Conservation (phyloP, 2,797 vertebrate species). For the Bradypodion ventrale region DNA sequence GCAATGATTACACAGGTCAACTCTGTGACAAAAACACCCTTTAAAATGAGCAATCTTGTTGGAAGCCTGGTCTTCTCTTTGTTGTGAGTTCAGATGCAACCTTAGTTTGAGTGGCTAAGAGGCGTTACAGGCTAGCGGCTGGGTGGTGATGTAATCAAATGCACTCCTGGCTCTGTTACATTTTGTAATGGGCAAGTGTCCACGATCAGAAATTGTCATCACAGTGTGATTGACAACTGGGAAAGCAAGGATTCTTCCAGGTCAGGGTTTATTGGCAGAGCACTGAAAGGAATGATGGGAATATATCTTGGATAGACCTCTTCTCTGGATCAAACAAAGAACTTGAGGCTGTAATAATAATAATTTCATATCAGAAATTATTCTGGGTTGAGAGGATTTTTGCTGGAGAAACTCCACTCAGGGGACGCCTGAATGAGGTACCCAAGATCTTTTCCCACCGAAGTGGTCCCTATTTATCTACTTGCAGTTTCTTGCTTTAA, state of each 20-base stretch:
- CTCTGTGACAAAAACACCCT: neutral
- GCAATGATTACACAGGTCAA: slow-evolving; percentile 19
- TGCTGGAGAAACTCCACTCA: too few relatives aligned
- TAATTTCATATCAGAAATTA: too few relatives aligned
- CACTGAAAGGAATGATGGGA: accelerated
- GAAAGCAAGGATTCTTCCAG: neutral
- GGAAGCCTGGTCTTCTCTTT: neutral
- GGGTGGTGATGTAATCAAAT: neutral
- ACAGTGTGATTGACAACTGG: slow-evolving; percentile 7
- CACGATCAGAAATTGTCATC: neutral
- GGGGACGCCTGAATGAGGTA: too few relatives aligned
- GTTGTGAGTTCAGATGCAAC: slow-evolving; percentile 3
- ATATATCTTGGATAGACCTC: neutral
- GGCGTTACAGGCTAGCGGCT: slow-evolving; percentile 19
- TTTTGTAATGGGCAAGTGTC: neutral
- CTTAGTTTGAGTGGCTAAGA: slow-evolving; percentile 8
- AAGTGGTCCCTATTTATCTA: too few relatives aligned
- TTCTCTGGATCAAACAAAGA: slow-evolving; percentile 46
- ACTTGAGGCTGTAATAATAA: slow-evolving; percentile 44
- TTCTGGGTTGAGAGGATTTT: too few relatives aligned
- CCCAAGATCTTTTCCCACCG: too few relatives aligned
- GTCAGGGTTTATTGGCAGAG: slow-evolving; percentile 15
- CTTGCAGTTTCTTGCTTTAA: too few relatives aligned
- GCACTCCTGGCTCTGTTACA: slow-evolving; percentile 14
- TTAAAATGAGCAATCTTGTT: neutral